Evolutionary conservation across 2,113 vertebrate species (phyloP), one percentile per base, ranked within the genome.

Genomic region (Cryptotis parvus): DNA sequence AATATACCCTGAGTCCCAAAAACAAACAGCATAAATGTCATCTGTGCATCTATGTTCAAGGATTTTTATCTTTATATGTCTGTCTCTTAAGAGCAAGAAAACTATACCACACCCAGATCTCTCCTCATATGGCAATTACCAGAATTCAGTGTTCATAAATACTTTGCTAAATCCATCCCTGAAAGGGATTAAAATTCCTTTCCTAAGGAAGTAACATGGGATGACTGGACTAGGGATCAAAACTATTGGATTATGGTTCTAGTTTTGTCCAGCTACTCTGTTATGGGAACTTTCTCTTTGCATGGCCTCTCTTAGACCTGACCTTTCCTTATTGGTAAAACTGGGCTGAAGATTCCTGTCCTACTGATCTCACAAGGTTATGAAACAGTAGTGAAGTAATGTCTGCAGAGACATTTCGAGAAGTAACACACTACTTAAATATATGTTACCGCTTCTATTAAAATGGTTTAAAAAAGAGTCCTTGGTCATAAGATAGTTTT

Each of bases 311-410:
- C 55, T 82, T 75, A 69, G 68, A 8, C 11, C 11, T 84, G 88
- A 80, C 39, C 35, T 70, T 80, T 91, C 39, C 41, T 80, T 83
- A 15, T 20, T 93, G 72, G 52, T 77, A 31, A 65, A 93, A 63
- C 29, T 37, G 43, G 29, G 26, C 41, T 89, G 8, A 76, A 37
- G 24, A 39, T 68, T 72, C 63, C 80, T 73, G 6, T 27, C 43
- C 45, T 89, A 16, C 69, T 89, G 68, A 86, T 66, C 70, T 89
- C 86, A 89, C 10, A 70, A 55, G 41, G 61, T 10, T 93, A 35
- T 83, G 84, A 94, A 68, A 70, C 27, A 89, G 8, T 75, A 84
- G 66, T 69, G 92, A 91, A 88, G 79, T 89, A 65, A 88, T 90
- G 43, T 83, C 80, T 72, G 39, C n/a, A 29, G 66, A 74, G 73